A percentile compares a stretch with the other conserved stretches of the same genome.
Conservation (phyloP, 1,140 invertebrate species). For the Contarinia nasturtii region DNA sequence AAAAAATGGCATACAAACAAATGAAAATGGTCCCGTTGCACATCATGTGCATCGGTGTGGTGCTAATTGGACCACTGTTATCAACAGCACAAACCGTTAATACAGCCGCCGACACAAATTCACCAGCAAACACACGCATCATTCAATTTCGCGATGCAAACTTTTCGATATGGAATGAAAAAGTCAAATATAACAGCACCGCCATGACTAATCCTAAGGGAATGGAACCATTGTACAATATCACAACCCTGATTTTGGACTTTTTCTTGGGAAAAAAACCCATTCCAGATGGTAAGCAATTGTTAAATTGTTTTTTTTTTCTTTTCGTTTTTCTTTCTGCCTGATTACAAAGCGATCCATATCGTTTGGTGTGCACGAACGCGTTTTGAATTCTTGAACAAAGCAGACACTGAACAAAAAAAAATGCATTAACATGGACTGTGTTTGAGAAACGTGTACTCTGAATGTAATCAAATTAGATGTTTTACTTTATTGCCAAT, state of each 20-base stretch:
- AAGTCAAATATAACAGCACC: constrained; percentile 32
- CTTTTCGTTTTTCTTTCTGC: no score
- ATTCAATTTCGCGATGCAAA: constrained; percentile 1
- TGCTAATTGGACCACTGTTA: no score
- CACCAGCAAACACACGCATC: background rate
- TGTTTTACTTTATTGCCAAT: no score
- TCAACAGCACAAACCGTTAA: no score
- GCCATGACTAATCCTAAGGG: constrained; percentile 39
- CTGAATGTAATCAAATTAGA: background rate
- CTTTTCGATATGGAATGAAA: constrained; percentile 6
- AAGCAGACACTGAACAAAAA: background rate
- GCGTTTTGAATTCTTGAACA: background rate
- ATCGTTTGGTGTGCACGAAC: background rate
- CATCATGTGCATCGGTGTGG: no score
- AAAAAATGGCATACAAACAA: no score
- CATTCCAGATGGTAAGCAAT: constrained; percentile 31
- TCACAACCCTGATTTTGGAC: constrained; percentile 39
- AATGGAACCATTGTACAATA: constrained; percentile 46
- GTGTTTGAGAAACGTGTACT: background rate
- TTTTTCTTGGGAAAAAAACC: constrained; percentile 27
- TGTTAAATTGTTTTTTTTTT: background rate
- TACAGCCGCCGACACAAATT: no score
- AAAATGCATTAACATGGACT: background rate
- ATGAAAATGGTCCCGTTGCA: no score
- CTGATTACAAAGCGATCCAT: background rate